These are phyloP conservation scores for Sandelia bainsii DNA, from an alignment of 2,797 vertebrate genomes.

Conservation along the genomic window DNA sequence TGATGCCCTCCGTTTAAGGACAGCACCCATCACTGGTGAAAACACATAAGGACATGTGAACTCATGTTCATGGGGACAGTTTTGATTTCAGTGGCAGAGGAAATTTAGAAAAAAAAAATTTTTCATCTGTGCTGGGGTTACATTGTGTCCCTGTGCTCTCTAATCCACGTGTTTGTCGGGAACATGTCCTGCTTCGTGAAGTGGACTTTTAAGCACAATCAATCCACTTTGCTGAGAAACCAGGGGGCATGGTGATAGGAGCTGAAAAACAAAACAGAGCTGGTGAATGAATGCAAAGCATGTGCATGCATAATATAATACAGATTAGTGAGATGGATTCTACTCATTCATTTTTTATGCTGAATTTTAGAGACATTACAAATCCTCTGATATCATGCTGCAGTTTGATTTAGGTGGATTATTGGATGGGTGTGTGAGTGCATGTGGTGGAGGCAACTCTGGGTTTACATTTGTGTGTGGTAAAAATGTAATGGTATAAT, in stretches of 20 bases:
- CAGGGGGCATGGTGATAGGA: slow-evolving; percentile 15
- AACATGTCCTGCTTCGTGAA: slow-evolving; percentile 65
- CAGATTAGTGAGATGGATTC: slow-evolving; percentile 60
- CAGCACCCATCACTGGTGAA: slow-evolving; percentile 25
- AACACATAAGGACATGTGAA: slow-evolving; percentile 42
- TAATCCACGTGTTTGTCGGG: slow-evolving; percentile 74
- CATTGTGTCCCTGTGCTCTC: slow-evolving; percentile 61
- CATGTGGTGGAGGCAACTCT: slow-evolving; percentile 6
- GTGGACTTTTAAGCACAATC: slow-evolving; percentile 64
- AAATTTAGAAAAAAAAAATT: slow-evolving; percentile 56
- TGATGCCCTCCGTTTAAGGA: slow-evolving; percentile 44
- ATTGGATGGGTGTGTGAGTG: slow-evolving; percentile 45
- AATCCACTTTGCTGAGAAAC: slow-evolving; percentile 56
- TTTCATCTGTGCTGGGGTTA: slow-evolving; percentile 56
- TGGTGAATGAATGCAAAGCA: slow-evolving; percentile 56
- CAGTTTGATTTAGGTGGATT: slow-evolving; percentile 69
- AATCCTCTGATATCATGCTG: slow-evolving; percentile 65
- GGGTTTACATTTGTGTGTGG: slow-evolving; percentile 34
- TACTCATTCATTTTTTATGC: slow-evolving; percentile 53
- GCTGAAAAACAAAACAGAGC: slow-evolving; percentile 30
- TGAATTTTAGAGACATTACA: slow-evolving; percentile 63
- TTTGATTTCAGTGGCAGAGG: slow-evolving; percentile 43
- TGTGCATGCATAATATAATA: slow-evolving; percentile 46
- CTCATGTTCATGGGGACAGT: slow-evolving; percentile 31
- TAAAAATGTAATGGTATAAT: slow-evolving; percentile 39